These are phyloP conservation scores for Pterophyllum scalare DNA, from an alignment of 2,113 vertebrate species.

Conservation along the genomic window DNA sequence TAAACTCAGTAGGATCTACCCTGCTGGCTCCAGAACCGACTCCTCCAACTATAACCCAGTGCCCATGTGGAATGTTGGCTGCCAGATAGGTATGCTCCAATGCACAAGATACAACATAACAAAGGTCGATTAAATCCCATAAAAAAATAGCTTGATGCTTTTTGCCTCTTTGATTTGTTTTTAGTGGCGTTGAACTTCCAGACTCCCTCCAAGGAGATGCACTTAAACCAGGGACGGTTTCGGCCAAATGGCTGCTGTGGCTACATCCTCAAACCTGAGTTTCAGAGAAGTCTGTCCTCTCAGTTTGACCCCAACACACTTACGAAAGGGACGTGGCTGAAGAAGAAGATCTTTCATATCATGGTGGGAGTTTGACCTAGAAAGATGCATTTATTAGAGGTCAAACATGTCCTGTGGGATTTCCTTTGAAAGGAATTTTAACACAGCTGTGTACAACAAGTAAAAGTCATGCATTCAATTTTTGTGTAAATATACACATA, in stretches of 20 bases:
- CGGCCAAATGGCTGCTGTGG: constrained; percentile 88
- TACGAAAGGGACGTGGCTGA: constrained; percentile 83
- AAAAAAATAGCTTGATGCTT: background rate
- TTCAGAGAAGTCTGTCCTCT: constrained; percentile 83
- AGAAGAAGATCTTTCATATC: constrained; percentile 83
- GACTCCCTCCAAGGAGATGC: constrained; percentile 90
- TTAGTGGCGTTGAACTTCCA: constrained; percentile 98
- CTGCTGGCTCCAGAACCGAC: constrained; percentile 90
- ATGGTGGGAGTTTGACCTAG: constrained; percentile 80
- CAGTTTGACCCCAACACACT: constrained; percentile 86
- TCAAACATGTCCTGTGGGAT: background rate
- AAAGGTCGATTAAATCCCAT: background rate
- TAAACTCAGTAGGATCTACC: constrained; percentile 93
- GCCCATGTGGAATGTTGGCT: constrained; percentile 93
- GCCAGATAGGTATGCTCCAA: constrained; percentile 89
- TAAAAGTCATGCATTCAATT: too few relatives aligned
- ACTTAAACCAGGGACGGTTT: constrained; percentile 93
- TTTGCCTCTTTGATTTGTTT: constrained; percentile 5
- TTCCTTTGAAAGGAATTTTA: background rate
- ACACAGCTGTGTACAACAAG: too few relatives aligned
- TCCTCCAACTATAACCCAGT: constrained; percentile 95
- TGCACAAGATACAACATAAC: background rate
- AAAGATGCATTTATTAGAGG: background rate
- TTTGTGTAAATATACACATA: too few relatives aligned
- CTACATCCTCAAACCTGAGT: constrained; percentile 92